These are phyloP conservation scores for Danionella dracula DNA, from an alignment of 2,797 vertebrate genomes.

Conservation along the genomic window DNA sequence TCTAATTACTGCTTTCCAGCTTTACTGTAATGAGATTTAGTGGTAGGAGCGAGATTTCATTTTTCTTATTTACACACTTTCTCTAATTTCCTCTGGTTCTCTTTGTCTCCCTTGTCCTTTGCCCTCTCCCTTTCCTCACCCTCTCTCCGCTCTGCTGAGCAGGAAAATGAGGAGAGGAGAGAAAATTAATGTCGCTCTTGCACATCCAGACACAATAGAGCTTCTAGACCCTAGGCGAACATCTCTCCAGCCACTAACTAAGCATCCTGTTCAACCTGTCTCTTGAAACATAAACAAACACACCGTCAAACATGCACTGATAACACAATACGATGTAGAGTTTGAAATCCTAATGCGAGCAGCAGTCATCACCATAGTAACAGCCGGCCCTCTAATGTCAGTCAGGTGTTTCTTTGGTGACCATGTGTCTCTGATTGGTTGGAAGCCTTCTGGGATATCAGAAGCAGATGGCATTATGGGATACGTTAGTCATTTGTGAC, in stretches of 20 bases:
- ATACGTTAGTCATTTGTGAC: slow-evolving; percentile 44
- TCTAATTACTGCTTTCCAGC: not conserved
- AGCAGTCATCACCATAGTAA: slow-evolving; percentile 36
- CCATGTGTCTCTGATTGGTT: slow-evolving; percentile 41
- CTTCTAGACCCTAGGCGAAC: not conserved
- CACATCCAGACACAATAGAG: slow-evolving; percentile 21
- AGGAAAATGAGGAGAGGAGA: slow-evolving; percentile 28
- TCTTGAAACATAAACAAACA: not conserved
- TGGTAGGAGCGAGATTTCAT: not conserved
- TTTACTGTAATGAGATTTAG: slow-evolving; percentile 6
- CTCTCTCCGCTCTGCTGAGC: slow-evolving; percentile 30
- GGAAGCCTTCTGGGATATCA: slow-evolving; percentile 43
- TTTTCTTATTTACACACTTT: slow-evolving; percentile 10
- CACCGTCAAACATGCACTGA: not conserved
- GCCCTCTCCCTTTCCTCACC: not conserved
- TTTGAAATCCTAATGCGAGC: not conserved
- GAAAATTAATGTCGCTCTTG: slow-evolving; percentile 26
- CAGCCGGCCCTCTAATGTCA: slow-evolving; percentile 36
- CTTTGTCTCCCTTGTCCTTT: slow-evolving; percentile 13
- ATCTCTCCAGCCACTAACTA: slow-evolving; percentile 7
- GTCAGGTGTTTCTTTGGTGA: slow-evolving; percentile 45
- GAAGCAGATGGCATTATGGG: slow-evolving; percentile 50
- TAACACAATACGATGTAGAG: not conserved
- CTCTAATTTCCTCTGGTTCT: not conserved
- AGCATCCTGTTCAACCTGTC: not conserved